phyloP scores from a whole-genome alignment of 2,888 invertebrate species.

The Spatulosminthurus flaviceps region DNA sequence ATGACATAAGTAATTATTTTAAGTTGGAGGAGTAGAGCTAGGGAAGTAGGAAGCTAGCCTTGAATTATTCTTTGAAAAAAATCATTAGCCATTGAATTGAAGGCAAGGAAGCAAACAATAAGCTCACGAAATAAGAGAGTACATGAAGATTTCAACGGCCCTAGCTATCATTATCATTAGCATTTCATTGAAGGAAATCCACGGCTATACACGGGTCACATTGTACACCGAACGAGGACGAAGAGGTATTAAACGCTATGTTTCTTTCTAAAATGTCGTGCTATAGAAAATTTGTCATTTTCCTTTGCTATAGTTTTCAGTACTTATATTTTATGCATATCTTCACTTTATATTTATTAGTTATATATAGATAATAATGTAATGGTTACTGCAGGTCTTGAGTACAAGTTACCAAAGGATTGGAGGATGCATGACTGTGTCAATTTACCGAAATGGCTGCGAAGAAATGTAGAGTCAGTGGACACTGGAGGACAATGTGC shows the following conservation, averaged over 20 bases:
- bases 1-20: too few relatives aligned
- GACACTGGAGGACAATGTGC: neutral
- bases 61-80: too few relatives aligned
- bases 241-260: neutral
- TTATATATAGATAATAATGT: neutral
- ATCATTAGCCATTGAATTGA: neutral
- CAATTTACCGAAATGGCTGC: neutral
- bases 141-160: neutral
- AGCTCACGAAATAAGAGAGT: neutral
- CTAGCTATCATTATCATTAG: slow-evolving; percentile 2
- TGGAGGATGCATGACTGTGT: neutral
- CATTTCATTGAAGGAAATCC: neutral
- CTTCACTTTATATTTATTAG: too few relatives aligned
- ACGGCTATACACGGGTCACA: neutral
- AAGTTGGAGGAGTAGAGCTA: too few relatives aligned
- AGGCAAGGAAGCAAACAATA: neutral
- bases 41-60: too few relatives aligned
- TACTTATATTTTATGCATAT: too few relatives aligned
- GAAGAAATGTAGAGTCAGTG: neutral
- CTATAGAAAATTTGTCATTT: too few relatives aligned
- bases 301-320: too few relatives aligned
- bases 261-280: too few relatives aligned
- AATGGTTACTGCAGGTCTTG: neutral
- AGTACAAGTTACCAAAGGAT: neutral
- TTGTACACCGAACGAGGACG: neutral